Evolutionary conservation across 2,113 vertebrate genomes (phyloP), one percentile per base, ranked within the genome.

Genomic region (Alces alces): DNA sequence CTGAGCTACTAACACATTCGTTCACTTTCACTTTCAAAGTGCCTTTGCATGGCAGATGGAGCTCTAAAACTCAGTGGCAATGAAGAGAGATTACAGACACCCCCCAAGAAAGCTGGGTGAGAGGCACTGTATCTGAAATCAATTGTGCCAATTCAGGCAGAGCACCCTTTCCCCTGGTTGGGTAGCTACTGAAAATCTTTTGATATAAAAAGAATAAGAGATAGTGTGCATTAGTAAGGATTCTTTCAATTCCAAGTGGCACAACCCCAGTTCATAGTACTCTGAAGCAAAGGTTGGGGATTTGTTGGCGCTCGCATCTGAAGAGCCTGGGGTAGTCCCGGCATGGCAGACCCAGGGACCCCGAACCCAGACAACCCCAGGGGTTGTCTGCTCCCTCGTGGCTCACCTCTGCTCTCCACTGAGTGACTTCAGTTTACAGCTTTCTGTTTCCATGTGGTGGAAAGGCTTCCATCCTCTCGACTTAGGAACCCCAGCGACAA

Each of bases 171-270:
- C 16, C 27, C 21, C 11, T 25, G 7, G 4, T 9, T 52, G 82
- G 30, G 14, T 45, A 61, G 39, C 28, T 79, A 21, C 15, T 23
- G 50, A 47, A 60, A 58, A 27, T 50, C 66, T 89, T 90, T 52
- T 66, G 78, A 93, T 19, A 21, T 61, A 28, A 78, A 82, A 95
- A 92, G 78, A 57, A 2, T 58, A 45, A 83, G 36, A 92, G 60
- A 45, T 7, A 55, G 28, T 39, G 9, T 64, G 45, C 36, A 14
- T 76, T 60, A 19, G n/a, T 60, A 39, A 90, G 21, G 54, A 57
- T 54, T 89, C n/a, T 88, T 95, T 70, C 1, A 1, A 7, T 52
- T 61, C 2, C 23, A 96, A 54, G 15, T 17, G 11, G 13, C 50
- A 64, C 12, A 64, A 93, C 43, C 45, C 55, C 36, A 57, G 1